Percentiles rank a stretch among this genome's conserved stretches.
Conservation (phyloP, 2,888 invertebrate species). For the Adela reaumurella region DNA sequence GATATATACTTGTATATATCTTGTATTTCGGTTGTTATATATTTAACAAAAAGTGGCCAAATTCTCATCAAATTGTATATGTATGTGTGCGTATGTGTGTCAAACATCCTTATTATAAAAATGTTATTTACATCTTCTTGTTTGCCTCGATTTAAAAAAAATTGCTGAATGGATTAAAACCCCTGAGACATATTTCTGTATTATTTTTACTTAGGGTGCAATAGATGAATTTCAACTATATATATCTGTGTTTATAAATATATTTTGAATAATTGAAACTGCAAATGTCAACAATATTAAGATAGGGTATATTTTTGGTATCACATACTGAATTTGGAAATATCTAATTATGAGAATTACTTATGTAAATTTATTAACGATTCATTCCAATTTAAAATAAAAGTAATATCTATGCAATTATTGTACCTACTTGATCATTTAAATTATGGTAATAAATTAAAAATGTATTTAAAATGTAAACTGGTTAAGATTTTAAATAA, state of each 20-base stretch:
- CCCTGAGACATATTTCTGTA: no score
- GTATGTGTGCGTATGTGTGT: no score
- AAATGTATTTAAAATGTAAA: slow-evolving; percentile 51
- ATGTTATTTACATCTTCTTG: no score
- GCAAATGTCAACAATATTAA: no score
- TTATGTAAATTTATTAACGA: slow-evolving; percentile 41
- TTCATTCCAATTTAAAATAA: slow-evolving; percentile 56
- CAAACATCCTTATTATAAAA: no score
- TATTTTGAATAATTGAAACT: no score
- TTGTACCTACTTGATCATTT: slow-evolving; percentile 44
- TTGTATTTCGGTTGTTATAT: background rate
- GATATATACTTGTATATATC: background rate
- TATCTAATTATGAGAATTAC: background rate
- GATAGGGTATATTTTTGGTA: background rate
- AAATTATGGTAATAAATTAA: slow-evolving; percentile 56
- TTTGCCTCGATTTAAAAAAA: no score
- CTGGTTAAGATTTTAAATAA: slow-evolving; percentile 55
- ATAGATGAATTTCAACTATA: no score
- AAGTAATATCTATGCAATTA: slow-evolving; percentile 46
- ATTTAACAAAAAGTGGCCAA: background rate
- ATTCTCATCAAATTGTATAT: no score
- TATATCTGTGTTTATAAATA: no score
- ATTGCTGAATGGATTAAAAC: no score
- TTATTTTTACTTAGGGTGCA: no score
- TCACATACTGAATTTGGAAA: background rate